Conservation (phyloP, 2,113 vertebrate genomes). For the Blennius ocellaris region DNA sequence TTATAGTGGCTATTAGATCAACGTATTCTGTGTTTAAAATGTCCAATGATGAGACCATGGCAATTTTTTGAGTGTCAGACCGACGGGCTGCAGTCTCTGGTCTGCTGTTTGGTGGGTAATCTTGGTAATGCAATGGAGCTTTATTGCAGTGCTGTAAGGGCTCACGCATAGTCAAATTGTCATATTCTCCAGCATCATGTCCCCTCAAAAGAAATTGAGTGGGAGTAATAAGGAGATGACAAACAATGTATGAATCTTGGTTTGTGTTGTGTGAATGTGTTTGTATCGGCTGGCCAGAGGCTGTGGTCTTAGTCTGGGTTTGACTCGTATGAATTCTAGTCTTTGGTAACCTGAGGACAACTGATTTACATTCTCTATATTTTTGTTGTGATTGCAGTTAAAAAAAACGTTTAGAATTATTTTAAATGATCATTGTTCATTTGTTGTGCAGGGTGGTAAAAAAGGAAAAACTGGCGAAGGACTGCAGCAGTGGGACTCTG, state of each 20-base stretch:
- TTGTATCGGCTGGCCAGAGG: slow-evolving; percentile 62
- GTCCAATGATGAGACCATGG: slow-evolving; percentile 69
- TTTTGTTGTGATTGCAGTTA: too few species aligned
- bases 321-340: slow-evolving; percentile 66
- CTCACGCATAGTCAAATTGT: slow-evolving; percentile 67
- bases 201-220: slow-evolving; percentile 49
- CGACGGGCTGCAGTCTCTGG: slow-evolving; percentile 43
- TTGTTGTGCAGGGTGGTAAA: slow-evolving; percentile 83
- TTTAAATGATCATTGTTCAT: neutral
- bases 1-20: too few species aligned
- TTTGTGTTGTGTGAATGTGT: slow-evolving; percentile 52
- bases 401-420: neutral
- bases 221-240: slow-evolving; percentile 40
- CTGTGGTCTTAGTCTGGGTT: slow-evolving; percentile 40
- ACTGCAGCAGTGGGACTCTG: slow-evolving; percentile 89
- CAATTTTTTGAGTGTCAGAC: slow-evolving; percentile 66
- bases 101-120: slow-evolving; percentile 76
- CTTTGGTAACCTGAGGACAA: slow-evolving; percentile 84
- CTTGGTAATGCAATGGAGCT: slow-evolving; percentile 76
- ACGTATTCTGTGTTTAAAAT: too few species aligned
- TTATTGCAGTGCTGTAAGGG: slow-evolving; percentile 79
- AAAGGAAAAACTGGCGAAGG: slow-evolving; percentile 83
- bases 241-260: slow-evolving; percentile 67
- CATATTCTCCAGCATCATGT: slow-evolving; percentile 25
- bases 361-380: neutral